Conservation (phyloP, 2,797 vertebrate species). For the Crenuchus spilurus region DNA sequence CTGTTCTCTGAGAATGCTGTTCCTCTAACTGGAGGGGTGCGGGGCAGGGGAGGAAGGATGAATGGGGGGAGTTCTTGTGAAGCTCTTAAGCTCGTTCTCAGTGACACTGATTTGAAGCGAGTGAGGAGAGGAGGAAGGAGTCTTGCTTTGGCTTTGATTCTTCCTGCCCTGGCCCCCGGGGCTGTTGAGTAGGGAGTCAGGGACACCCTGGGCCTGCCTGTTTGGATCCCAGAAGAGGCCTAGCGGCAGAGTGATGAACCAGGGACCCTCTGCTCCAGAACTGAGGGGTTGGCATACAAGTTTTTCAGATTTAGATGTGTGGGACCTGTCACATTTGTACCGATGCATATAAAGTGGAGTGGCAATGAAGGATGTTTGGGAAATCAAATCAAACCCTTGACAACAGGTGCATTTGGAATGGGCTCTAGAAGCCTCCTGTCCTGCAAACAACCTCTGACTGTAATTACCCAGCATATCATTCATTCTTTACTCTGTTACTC, state of each 20-base stretch:
- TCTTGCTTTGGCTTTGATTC: conserved; percentile 60
- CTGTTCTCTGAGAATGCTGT: conserved; percentile 64
- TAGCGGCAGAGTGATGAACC: conserved; percentile 59
- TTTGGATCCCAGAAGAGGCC: conserved; percentile 70
- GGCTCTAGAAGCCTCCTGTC: conserved; percentile 61
- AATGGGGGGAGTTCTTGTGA: conserved; percentile 61
- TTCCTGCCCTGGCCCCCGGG: conserved; percentile 39
- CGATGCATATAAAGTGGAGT: conserved; percentile 72
- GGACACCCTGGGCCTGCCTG: conserved; percentile 56
- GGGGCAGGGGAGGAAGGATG: conserved; percentile 51
- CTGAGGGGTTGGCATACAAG: conserved; percentile 47
- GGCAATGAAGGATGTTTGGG: conserved; percentile 62
- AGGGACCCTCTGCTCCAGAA: conserved; percentile 45
- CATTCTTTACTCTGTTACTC: conserved; percentile 54
- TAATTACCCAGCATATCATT: conserved; percentile 57
- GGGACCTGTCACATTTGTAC: conserved; percentile 68
- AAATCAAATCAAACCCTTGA: conserved; percentile 58
- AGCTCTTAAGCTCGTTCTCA: conserved; percentile 62
- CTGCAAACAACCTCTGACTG: conserved; percentile 60
- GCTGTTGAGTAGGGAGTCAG: conserved; percentile 62
- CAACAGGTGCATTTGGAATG: neutral
- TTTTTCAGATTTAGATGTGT: conserved; percentile 72
- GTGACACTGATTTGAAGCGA: conserved; percentile 81
- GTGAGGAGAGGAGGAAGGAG: conserved; percentile 60
- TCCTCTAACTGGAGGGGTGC: conserved; percentile 70